A percentile compares a stretch with the other conserved stretches of the same genome.
These are phyloP conservation scores for Drosophila lacertosa DNA, from an alignment of 1,140 invertebrate species.

Conservation along the genomic window DNA sequence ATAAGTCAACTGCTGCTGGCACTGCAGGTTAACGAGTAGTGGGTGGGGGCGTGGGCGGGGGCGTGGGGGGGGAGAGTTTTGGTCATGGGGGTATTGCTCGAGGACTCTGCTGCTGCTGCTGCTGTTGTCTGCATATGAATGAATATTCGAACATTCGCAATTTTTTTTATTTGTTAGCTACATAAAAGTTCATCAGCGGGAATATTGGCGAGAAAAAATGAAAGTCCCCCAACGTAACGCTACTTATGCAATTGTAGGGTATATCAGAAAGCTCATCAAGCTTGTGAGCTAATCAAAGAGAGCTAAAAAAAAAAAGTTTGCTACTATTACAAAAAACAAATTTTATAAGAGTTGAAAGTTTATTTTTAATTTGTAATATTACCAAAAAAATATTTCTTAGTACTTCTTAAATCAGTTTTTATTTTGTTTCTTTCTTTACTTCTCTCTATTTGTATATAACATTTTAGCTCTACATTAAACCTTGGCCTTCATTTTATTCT, in stretches of 20 bases:
- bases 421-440: too few relatives aligned
- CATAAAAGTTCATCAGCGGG: constrained; percentile 78
- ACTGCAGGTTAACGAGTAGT: constrained; percentile 45
- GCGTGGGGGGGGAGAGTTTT: neutral
- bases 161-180: constrained; percentile 51
- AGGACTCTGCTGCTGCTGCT: constrained; percentile 50
- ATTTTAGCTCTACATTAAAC: too few relatives aligned
- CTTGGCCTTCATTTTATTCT: too few relatives aligned
- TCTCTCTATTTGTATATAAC: neutral
- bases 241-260: constrained; percentile 14
- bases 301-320: too few relatives aligned
- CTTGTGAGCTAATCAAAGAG: neutral
- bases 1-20: constrained; percentile 67
- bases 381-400: too few relatives aligned
- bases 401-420: neutral
- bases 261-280: constrained; percentile 7
- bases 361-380: too few relatives aligned
- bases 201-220: constrained; percentile 73
- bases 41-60: neutral
- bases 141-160: constrained; percentile 75
- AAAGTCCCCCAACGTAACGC: constrained; percentile 57
- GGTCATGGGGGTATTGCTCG: constrained; percentile 16
- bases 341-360: too few relatives aligned
- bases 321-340: too few relatives aligned
- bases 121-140: constrained; percentile 78